These are phyloP conservation scores for Mesorhabditis sp. DNA, from an alignment of 2,888 invertebrate species.

Conservation along the genomic window DNA sequence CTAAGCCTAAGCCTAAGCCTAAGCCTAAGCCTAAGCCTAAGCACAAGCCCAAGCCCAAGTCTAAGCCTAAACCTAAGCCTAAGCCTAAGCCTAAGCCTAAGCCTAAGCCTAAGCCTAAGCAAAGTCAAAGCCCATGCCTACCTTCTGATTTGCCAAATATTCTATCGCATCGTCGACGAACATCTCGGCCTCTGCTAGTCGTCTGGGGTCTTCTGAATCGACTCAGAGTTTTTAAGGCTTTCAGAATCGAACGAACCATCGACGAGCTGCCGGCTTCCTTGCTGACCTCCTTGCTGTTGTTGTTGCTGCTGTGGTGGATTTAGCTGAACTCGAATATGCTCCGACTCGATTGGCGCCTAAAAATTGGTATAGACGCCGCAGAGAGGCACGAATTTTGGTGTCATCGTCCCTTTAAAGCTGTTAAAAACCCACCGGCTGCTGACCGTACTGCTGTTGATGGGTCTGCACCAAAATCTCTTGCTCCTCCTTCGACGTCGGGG, in stretches of 20 bases:
- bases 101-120: no score
- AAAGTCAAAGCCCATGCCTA: background rate
- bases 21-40: no score
- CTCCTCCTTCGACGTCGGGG: slow-evolving; percentile 4
- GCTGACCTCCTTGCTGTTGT: background rate
- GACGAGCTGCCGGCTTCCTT: slow-evolving; percentile 3
- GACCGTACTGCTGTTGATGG: background rate
- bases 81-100: no score
- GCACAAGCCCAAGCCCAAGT: no score
- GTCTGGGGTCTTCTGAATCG: slow-evolving; percentile 31
- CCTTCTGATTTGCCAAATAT: slow-evolving; percentile 32
- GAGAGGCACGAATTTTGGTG: background rate
- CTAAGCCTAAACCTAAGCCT: no score
- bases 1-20: no score
- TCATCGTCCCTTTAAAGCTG: background rate
- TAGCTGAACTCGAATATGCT: slow-evolving; percentile 9
- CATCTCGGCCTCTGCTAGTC: slow-evolving; percentile 42
- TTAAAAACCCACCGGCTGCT: background rate
- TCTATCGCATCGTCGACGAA: slow-evolving; percentile 48
- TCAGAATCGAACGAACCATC: no score
- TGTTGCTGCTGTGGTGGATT: slow-evolving; percentile 8
- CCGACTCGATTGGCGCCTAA: background rate
- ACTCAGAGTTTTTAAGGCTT: background rate
- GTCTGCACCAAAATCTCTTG: background rate
- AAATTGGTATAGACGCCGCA: background rate